phyloP scores from a whole-genome alignment of 2,113 vertebrate genomes.

The Pachycephala philippinensis region DNA sequence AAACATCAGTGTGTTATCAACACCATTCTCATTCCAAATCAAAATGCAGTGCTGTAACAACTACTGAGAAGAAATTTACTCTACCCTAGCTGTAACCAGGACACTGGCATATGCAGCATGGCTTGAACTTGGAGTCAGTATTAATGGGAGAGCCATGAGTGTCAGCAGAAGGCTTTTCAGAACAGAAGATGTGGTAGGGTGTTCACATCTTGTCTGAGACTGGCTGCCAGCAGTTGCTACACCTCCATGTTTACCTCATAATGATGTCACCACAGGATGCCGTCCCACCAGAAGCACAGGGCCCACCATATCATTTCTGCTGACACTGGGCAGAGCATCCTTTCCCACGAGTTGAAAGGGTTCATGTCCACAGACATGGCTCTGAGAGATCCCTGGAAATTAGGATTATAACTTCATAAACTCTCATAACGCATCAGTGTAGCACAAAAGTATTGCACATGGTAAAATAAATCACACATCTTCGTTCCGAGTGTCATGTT shows the following conservation, averaged over 20 bases:
- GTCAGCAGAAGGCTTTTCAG: background rate
- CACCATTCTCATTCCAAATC: background rate
- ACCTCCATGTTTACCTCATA: too few relatives aligned
- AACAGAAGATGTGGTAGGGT: background rate
- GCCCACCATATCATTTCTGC: background rate
- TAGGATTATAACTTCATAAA: background rate
- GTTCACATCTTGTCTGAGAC: background rate
- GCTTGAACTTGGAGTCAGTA: background rate
- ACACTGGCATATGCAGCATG: accelerated
- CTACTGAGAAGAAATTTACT: background rate
- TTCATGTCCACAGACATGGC: background rate
- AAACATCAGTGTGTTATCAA: background rate
- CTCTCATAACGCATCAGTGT: accelerated
- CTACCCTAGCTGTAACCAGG: too few relatives aligned
- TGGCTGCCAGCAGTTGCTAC: background rate
- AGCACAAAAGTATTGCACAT: background rate
- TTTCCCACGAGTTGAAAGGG: background rate
- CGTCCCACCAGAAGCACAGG: background rate
- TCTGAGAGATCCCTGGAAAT: background rate
- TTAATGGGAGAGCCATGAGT: background rate
- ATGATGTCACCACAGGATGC: too few relatives aligned
- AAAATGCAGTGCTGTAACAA: background rate
- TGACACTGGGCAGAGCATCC: background rate
- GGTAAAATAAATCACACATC: background rate
- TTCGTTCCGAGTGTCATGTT: background rate